Evolutionary conservation across 2,113 vertebrate species (phyloP).

Genomic region (cat (Felis catus)): DNA sequence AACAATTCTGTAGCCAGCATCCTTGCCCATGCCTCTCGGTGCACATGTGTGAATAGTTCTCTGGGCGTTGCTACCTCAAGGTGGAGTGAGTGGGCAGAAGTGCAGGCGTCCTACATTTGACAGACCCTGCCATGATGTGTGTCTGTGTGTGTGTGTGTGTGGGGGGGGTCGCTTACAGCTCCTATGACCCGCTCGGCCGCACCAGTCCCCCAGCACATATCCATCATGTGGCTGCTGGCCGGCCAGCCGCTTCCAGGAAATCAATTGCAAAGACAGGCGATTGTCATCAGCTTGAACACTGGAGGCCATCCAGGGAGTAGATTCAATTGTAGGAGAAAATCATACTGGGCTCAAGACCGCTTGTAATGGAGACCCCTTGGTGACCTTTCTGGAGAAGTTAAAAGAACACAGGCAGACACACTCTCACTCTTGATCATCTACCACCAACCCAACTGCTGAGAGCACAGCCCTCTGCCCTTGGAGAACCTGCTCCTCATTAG

Average conservation of each 20-base stretch:
- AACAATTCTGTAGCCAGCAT: background rate
- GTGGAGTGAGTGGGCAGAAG: background rate
- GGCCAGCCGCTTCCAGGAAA: conserved; percentile 83
- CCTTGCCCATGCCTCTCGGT: background rate
- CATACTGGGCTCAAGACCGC: conserved; percentile 73
- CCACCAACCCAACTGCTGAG: background rate
- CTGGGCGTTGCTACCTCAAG: accelerated
- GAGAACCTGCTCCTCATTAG: background rate
- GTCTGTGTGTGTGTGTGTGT: no score
- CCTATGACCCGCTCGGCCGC: background rate
- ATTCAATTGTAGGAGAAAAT: conserved; percentile 85
- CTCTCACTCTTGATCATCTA: background rate
- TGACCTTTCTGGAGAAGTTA: conserved; percentile 78
- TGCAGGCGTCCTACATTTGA: accelerated
- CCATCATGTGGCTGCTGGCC: conserved; percentile 81
- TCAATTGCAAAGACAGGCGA: conserved; percentile 82
- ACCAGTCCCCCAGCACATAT: conserved; percentile 68
- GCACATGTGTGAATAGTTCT: background rate
- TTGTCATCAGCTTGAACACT: conserved; percentile 77
- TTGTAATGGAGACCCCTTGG: conserved; percentile 72
- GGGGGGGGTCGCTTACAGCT: conserved; percentile 52
- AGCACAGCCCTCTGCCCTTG: background rate
- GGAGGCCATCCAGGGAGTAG: conserved; percentile 81
- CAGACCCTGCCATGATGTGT: background rate
- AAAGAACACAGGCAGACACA: conserved; percentile 69